Conservation (phyloP, 2,888 invertebrate genomes). For the Cantharis rustica region DNA sequence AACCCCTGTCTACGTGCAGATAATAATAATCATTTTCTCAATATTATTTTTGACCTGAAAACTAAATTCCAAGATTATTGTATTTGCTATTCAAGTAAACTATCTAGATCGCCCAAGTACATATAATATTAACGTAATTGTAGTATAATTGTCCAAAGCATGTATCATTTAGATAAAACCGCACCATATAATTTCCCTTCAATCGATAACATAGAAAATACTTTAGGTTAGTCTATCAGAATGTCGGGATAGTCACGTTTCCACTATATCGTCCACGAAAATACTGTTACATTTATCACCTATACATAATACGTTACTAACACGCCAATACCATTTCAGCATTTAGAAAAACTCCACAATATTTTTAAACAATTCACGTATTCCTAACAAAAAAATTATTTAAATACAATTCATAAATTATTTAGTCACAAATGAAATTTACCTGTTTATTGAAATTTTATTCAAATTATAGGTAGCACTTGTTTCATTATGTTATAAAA, state of each 20-base stretch:
- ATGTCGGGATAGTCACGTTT: background rate
- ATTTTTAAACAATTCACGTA: too few species aligned
- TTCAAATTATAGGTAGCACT: too few species aligned
- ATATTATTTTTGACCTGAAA: too few species aligned
- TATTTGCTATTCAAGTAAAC: too few species aligned
- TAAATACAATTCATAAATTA: too few species aligned
- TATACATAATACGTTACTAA: background rate
- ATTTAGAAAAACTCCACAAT: background rate
- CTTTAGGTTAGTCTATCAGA: background rate
- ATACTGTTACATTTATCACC: background rate
- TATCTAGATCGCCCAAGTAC: background rate
- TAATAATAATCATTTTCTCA: too few species aligned
- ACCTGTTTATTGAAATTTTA: too few species aligned
- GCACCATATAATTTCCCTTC: background rate
- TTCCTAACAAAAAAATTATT: too few species aligned
- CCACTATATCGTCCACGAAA: background rate
- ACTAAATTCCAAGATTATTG: too few species aligned
- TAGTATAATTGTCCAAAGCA: background rate
- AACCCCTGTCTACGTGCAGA: too few species aligned
- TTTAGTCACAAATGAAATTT: too few species aligned
- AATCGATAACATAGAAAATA: background rate
- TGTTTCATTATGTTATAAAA: too few species aligned
- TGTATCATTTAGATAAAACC: background rate
- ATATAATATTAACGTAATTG: background rate
- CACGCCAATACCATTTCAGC: background rate